Base-by-base conservation (phyloP, 2,888 invertebrate genomes). In the Homarus gammarus region DNA sequence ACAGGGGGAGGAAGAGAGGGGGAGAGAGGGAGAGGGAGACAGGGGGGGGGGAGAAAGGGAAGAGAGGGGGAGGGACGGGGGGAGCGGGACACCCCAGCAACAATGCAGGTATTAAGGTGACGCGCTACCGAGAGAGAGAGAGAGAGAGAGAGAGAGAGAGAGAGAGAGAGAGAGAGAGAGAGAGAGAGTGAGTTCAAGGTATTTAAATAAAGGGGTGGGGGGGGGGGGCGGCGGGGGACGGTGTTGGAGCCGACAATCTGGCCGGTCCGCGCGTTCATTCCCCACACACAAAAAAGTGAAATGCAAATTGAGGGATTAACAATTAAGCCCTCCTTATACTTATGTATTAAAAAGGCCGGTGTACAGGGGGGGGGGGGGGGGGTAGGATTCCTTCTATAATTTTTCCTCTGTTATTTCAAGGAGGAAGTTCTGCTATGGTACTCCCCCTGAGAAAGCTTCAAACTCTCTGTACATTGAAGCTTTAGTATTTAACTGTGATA, bases 131-230 rank as follows among this genome's bases (percentile, higher is more conserved):
- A 79, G 64, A 79, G 79, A 40, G 75, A 44, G 73, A 73, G 73
- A 73, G 73, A 73, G 73, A 73, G 51, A 49, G 73, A 73, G 75
- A 75, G 75, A 75, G 75, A 75, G 75, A 75, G 75, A 75, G 75
- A 75, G 75, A 75, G 75, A 40, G 40, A 40, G 40, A 40, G 40
- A 18, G n/a, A n/a, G 40, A 40, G n/a, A 40, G 6, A n/a, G 5
- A n/a, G 73, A 38, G 38, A 38, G 73, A n/a, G 40, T n/a, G 73
- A 38, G 5, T 15, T 18, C 6, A 18, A 38, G 38, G 18, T 36
- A 40, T 27, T 15, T 22, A 31, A 31, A 33, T 27, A 70, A 36
- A 70, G 70, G 36, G 64, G 31, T n/a, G 31, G 38, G 31, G 72
- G 36, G 72, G 36, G 3, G 31, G 72, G 15, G 72, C 6, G 33